Conservation (phyloP, 2,113 vertebrate genomes). For the Zosterops borbonicus region DNA sequence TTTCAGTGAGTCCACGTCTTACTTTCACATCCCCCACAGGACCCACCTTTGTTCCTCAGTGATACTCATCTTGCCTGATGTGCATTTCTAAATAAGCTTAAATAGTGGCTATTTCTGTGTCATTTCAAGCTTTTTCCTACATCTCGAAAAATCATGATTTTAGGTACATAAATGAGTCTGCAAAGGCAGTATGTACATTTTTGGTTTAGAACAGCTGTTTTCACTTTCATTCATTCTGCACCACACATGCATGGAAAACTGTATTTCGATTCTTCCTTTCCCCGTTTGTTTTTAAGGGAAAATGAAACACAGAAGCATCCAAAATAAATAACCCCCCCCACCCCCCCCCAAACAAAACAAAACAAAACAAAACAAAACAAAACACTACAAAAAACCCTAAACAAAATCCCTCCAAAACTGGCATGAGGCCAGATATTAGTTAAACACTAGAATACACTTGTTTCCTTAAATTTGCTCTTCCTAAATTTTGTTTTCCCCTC, state of each 20-base stretch:
- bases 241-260: background rate
- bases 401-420: background rate
- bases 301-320: background rate
- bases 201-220: background rate
- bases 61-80: background rate
- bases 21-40: background rate
- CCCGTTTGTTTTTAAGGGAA: background rate
- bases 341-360: background rate
- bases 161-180: background rate
- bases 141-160: background rate
- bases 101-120: background rate
- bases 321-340: background rate
- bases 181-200: background rate
- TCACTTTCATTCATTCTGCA: background rate
- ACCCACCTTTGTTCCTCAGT: background rate
- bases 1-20: conserved; percentile 28
- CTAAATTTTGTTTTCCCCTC: background rate
- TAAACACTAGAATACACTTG: background rate
- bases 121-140: background rate
- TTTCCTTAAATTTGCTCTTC: background rate
- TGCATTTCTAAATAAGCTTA: conserved; percentile 9
- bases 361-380: background rate
- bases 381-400: background rate
- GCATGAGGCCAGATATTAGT: background rate
- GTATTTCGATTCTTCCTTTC: background rate